Conservation (phyloP, 2,113 vertebrate species). For the Capra hircus region DNA sequence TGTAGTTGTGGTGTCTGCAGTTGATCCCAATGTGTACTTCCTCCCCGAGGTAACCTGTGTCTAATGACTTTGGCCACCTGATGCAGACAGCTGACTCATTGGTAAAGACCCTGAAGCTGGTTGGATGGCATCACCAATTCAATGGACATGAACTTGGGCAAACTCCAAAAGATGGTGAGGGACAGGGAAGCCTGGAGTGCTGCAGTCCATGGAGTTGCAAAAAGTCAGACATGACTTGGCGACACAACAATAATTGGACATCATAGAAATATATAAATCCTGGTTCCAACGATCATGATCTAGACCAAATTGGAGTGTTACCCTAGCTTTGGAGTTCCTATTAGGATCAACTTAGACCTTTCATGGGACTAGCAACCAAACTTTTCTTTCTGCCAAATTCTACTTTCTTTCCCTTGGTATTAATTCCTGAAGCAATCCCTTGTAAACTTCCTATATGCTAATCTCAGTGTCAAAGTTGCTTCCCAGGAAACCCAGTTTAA, state of each 20-base stretch:
- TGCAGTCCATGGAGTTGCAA: background rate
- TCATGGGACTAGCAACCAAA: background rate
- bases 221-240: background rate
- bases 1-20: background rate
- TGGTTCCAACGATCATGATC: background rate
- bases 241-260: background rate
- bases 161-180: background rate
- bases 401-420: background rate
- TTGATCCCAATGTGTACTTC: background rate
- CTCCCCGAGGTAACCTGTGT: background rate
- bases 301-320: background rate
- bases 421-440: background rate
- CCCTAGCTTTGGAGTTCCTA: background rate
- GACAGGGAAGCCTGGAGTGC: background rate
- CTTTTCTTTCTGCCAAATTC: background rate
- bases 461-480: background rate
- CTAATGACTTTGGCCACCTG: background rate
- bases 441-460: background rate
- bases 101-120: background rate
- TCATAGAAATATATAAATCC: background rate
- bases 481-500: background rate
- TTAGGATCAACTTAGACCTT: background rate
- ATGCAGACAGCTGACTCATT: background rate
- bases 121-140: background rate
- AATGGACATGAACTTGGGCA: background rate